Evolutionary conservation across 2,888 invertebrate genomes (phyloP), one percentile per base, ranked within the genome.

Genomic region (Meliscaeva auricollis): DNA sequence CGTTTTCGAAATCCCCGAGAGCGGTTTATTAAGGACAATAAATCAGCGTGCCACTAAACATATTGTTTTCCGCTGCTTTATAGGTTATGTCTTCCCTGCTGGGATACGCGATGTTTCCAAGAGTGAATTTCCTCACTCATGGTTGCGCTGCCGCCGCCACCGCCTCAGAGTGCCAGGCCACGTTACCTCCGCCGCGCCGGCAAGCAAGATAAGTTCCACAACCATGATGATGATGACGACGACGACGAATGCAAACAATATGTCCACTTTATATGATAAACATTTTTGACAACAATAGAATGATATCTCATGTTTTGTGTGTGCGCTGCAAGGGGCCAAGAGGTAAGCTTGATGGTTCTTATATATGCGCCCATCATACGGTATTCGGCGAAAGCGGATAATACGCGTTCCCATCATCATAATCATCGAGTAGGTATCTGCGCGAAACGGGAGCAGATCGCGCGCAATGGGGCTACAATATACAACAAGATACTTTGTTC

Each of bases 251-350:
- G 81, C 81, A 87, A 87, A 87, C 87, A 87, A 87, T 87, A 87
- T 87, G 87, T 87, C 87, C 87, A 74, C 74, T 87, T 82, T 87
- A 69, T 87, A 87, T 87, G 87, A 87, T 87, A 87, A 87, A 87
- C 87, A 81, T 87, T 81, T 87, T 85, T 85, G 85, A 85, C 85
- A 85, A 85, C 85, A 85, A 85, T 85, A 68, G 85, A 68, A 73
- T 85, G 80, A 85, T 85, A 85, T 85, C 85, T 85, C 80, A 85
- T 85, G 85, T 81, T 85, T 85, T 48, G 62, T 26, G 8, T 2
- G 11, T 1, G 9, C 20, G 22, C 3, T 15, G 50, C 11, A 17
- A 9, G 76, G 62, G 35, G 35, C 35, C 30, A 52, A 41, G 17
- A 41, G 48, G 64, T 13, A 9, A 17, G 32, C 56, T 38, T 11